These are phyloP conservation scores for Phthorimaea operculella DNA, from an alignment of 1,140 invertebrate genomes.

Conservation along the genomic window DNA sequence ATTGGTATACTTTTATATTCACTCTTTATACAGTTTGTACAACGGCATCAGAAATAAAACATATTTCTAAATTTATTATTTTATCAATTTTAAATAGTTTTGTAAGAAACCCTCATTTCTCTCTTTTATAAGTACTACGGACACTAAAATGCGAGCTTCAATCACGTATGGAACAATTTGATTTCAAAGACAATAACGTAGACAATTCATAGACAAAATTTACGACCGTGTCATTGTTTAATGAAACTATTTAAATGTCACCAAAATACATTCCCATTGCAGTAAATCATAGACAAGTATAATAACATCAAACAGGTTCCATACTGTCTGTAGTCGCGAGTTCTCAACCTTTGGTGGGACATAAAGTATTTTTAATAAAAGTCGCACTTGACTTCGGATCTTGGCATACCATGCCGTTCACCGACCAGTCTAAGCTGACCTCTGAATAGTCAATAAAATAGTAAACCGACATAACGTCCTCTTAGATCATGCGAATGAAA, in stretches of 20 bases:
- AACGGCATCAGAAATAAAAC: too few relatives aligned
- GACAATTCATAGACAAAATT: constrained; percentile 18
- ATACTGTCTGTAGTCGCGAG: constrained; percentile 20
- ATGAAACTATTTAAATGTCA: constrained; percentile 25
- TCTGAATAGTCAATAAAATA: background rate
- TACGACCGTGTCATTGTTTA: constrained; percentile 34
- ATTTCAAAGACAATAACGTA: background rate
- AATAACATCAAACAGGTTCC: constrained; percentile 39
- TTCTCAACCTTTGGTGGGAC: constrained; percentile 41
- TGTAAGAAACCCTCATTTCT: too few relatives aligned
- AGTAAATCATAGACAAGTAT: constrained; percentile 36
- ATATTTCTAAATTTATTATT: too few relatives aligned
- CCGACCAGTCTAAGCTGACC: constrained; percentile 11
- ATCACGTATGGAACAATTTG: background rate
- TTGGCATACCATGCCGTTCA: constrained; percentile 28
- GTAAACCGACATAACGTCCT: background rate
- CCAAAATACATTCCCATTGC: constrained; percentile 43
- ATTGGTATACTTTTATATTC: too few relatives aligned
- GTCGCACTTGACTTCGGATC: constrained; percentile 48
- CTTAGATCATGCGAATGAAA: background rate
- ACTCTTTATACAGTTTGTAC: too few relatives aligned
- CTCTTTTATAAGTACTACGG: too few relatives aligned
- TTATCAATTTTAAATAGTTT: too few relatives aligned
- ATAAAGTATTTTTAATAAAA: constrained; percentile 38
- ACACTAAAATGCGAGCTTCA: too few relatives aligned